Evolutionary conservation across 2,888 invertebrate genomes (phyloP).

Genomic region (Laspeyria flexula): DNA sequence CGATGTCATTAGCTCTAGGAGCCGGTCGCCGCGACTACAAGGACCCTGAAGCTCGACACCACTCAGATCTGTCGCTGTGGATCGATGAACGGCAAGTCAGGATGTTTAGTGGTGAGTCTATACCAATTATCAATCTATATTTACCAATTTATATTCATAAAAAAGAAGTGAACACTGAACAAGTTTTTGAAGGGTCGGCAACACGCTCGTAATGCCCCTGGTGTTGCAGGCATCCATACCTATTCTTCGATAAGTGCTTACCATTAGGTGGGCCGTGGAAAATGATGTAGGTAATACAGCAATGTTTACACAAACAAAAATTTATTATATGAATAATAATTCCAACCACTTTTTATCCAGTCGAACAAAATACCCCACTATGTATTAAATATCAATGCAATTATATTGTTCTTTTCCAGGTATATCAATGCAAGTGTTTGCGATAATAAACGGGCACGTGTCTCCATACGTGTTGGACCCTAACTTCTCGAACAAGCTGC

Average conservation of each 20-base stretch:
- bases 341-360: no score
- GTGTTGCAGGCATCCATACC: neutral
- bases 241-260: no score
- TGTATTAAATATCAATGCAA: neutral
- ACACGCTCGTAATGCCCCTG: no score
- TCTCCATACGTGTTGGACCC: constrained; percentile 95
- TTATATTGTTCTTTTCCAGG: constrained; percentile 80
- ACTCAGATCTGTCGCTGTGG: constrained; percentile 92
- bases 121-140: neutral
- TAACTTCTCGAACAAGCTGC: constrained; percentile 95
- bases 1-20: constrained; percentile 71
- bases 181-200: no score
- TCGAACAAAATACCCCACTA: no score
- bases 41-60: constrained; percentile 64
- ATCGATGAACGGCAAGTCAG: constrained; percentile 96
- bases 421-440: constrained; percentile 94
- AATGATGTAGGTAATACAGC: no score
- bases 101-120: constrained; percentile 94
- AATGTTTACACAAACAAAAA: no score
- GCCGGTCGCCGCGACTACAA: constrained; percentile 75
- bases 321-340: no score
- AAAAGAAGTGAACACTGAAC: no score
- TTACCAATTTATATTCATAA: no score
- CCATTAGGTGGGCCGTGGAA: no score
- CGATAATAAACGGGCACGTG: constrained; percentile 95